Conservation (phyloP, 2,797 vertebrate species). For the Gobio occitaniae region DNA sequence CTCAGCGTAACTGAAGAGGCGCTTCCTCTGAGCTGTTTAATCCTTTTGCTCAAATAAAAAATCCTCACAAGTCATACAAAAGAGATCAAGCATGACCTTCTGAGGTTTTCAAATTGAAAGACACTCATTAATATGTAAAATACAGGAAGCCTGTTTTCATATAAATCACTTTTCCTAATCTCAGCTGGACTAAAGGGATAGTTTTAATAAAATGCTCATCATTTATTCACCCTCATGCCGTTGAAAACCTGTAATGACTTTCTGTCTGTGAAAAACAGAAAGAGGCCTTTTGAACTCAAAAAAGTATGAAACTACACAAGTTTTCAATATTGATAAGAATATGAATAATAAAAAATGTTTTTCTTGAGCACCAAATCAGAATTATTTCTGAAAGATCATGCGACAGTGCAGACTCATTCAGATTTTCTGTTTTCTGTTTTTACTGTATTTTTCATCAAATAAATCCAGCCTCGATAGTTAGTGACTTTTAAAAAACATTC, state of each 20-base stretch:
- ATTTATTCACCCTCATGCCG: neutral
- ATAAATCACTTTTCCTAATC: constrained; percentile 10
- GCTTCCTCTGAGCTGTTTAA: constrained; percentile 29
- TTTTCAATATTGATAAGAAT: neutral
- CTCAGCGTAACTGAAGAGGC: neutral
- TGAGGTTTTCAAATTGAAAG: constrained; percentile 3
- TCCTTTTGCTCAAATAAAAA: neutral
- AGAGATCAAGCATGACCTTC: constrained; percentile 22
- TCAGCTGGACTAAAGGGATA: neutral
- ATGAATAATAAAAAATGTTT: neutral
- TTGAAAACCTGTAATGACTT: neutral
- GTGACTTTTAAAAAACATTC: neutral
- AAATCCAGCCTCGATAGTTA: neutral
- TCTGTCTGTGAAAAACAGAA: neutral
- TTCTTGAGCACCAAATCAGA: neutral
- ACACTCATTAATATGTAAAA: constrained; percentile 33
- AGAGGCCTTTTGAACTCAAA: neutral
- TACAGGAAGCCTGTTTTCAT: neutral
- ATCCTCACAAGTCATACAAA: neutral
- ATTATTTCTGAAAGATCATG: neutral
- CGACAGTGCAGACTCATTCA: neutral
- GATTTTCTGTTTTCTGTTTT: neutral
- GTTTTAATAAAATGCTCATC: neutral
- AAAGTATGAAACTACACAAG: neutral
- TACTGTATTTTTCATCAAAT: neutral